Percentiles rank a stretch among this genome's conserved stretches.
Evolutionary conservation across 37 sponge, comb jelly and placozoan species (phyloP).

Genomic region (Hormiphora californensis): DNA sequence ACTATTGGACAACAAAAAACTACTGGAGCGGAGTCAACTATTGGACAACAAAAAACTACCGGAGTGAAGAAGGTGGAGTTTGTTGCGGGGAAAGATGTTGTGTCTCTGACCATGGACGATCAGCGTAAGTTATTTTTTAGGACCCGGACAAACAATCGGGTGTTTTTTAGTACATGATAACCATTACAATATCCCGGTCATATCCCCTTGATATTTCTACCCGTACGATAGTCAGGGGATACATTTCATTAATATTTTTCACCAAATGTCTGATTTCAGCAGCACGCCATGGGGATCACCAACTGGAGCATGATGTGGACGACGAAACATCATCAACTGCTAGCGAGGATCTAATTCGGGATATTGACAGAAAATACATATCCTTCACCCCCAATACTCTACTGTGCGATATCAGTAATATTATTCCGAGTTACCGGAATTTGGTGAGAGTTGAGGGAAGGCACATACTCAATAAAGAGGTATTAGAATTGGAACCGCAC

Average conservation of each 20-base stretch:
- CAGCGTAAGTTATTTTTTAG: too few relatives aligned
- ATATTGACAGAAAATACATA: constrained; percentile 30
- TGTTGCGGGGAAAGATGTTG: constrained; percentile 31
- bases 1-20: not conserved
- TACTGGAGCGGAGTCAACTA: not conserved
- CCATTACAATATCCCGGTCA: too few relatives aligned
- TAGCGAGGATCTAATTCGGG: constrained; percentile 12
- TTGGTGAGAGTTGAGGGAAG: constrained; percentile 8
- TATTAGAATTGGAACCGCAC: too few relatives aligned
- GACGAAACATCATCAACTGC: not conserved
- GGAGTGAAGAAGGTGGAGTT: constrained; percentile 25
- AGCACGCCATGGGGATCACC: too few relatives aligned
- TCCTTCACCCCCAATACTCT: constrained; percentile 50
- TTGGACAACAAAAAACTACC: not conserved
- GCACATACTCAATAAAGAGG: constrained; percentile 33
- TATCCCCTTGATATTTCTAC: too few relatives aligned
- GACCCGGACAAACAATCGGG: too few relatives aligned
- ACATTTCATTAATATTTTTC: too few relatives aligned
- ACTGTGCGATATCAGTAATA: constrained; percentile 49
- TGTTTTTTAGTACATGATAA: too few relatives aligned
- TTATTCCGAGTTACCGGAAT: constrained; percentile 26
- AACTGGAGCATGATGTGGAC: not conserved
- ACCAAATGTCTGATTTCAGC: too few relatives aligned
- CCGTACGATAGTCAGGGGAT: too few relatives aligned
- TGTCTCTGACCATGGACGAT: constrained; percentile 40